Conservation (phyloP, 2,888 invertebrate genomes). For the Aporophyla nigra region DNA sequence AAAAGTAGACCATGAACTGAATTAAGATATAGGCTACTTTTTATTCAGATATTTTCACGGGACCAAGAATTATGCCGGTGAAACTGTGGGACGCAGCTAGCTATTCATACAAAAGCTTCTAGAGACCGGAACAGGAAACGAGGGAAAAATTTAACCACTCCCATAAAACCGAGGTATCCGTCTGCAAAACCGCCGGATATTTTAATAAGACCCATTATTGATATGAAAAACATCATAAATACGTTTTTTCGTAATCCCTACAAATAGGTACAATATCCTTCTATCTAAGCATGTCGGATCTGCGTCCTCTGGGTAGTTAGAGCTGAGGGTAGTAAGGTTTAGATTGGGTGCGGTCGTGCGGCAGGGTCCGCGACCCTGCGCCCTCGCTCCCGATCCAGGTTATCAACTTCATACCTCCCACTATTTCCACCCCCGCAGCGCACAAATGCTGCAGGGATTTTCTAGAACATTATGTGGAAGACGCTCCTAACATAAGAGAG, state of each 20-base stretch:
- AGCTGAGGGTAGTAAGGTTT: constrained; percentile 74
- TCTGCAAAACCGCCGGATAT: neutral
- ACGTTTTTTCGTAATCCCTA: neutral
- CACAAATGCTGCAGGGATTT: constrained; percentile 87
- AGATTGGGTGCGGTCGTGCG: constrained; percentile 85
- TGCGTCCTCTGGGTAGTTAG: constrained; percentile 67
- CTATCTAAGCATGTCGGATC: constrained; percentile 59
- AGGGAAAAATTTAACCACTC: neutral
- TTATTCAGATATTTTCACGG: too few relatives aligned
- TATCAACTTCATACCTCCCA: constrained; percentile 84
- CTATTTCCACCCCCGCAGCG: constrained; percentile 74
- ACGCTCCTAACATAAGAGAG: constrained; percentile 82
- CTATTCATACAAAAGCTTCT: neutral
- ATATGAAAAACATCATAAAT: neutral
- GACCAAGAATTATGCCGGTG: too few relatives aligned
- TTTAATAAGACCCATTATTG: neutral
- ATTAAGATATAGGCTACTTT: too few relatives aligned
- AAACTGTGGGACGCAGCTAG: too few relatives aligned
- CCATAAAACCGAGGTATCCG: neutral
- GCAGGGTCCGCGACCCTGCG: constrained; percentile 87
- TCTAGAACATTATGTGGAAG: constrained; percentile 87
- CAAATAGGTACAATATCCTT: constrained; percentile 46
- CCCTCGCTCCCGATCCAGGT: constrained; percentile 89
- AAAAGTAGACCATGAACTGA: too few relatives aligned
- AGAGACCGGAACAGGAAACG: neutral